Conservation (phyloP, 2,888 invertebrate genomes). For the Sinopyrophorus schimmeli region DNA sequence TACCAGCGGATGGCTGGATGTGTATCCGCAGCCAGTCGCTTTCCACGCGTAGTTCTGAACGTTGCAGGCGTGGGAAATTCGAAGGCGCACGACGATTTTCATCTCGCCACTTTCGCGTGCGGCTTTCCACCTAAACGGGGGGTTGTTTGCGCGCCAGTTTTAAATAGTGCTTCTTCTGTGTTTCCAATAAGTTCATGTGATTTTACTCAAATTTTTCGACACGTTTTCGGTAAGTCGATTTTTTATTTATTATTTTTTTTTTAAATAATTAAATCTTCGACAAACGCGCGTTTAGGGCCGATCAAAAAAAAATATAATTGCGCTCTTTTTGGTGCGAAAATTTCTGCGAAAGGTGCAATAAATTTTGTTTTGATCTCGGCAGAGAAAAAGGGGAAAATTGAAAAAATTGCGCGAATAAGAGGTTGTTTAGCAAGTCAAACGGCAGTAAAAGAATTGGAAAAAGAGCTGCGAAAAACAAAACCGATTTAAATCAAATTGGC, state of each 20-base stretch:
- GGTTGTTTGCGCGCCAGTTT: constrained; percentile 20
- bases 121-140: constrained; percentile 6
- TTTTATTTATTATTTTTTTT: too few species aligned
- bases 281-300: too few species aligned
- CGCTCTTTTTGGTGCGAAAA: too few species aligned
- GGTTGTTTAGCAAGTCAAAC: constrained; percentile 6
- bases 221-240: too few species aligned
- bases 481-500: constrained; percentile 8
- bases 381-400: constrained; percentile 7
- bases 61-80: constrained; percentile 31
- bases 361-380: constrained; percentile 3
- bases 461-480: background rate
- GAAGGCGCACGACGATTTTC: constrained; percentile 29
- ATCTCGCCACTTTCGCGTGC: constrained; percentile 24
- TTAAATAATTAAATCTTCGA: too few species aligned
- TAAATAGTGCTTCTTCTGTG: constrained; percentile 19
- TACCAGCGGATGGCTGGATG: constrained; percentile 50
- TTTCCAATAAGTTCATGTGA: too few species aligned
- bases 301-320: too few species aligned
- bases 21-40: constrained; percentile 57
- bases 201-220: too few species aligned
- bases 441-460: constrained; percentile 1
- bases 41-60: constrained; percentile 49
- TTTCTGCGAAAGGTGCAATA: too few species aligned
- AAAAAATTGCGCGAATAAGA: constrained; percentile 5